Evolutionary conservation across 2,888 invertebrate species (phyloP).

Genomic region (Altica lythri): DNA sequence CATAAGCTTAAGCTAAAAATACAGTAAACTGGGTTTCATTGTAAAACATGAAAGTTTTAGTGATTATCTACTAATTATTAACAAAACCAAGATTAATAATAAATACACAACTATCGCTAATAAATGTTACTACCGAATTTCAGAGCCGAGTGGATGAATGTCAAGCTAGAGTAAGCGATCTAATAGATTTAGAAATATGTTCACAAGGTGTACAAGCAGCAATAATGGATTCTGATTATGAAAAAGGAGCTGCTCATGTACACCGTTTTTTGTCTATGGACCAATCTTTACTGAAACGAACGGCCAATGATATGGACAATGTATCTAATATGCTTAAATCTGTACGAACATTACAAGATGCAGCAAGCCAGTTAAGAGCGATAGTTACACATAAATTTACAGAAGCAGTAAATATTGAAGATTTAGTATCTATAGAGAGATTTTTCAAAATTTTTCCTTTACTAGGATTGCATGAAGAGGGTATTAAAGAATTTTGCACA

Average conservation of each 20-base stretch:
- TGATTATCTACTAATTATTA: too few species aligned
- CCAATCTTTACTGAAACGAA: slow-evolving; percentile 76
- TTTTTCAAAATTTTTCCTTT: slow-evolving; percentile 98
- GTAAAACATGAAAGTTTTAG: too few species aligned
- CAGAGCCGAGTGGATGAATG: slow-evolving; percentile 92
- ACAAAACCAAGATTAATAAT: too few species aligned
- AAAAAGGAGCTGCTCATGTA: slow-evolving; percentile 94
- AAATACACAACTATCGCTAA: too few species aligned
- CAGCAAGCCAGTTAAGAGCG: slow-evolving; percentile 70
- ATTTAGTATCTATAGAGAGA: slow-evolving; percentile 87
- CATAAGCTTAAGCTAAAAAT: too few species aligned
- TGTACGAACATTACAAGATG: slow-evolving; percentile 74
- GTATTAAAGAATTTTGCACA: slow-evolving; percentile 83
- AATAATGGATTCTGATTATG: slow-evolving; percentile 92
- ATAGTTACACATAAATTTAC: slow-evolving; percentile 84
- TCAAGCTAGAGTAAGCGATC: slow-evolving; percentile 91
- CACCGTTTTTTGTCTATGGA: slow-evolving; percentile 94
- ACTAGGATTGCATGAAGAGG: slow-evolving; percentile 88
- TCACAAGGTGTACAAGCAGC: slow-evolving; percentile 97
- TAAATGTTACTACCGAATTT: too few species aligned
- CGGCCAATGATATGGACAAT: slow-evolving; percentile 75
- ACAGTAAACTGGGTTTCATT: too few species aligned
- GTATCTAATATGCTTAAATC: slow-evolving; percentile 73
- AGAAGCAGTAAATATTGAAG: slow-evolving; percentile 86
- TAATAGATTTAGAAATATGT: slow-evolving; percentile 92